Evolutionary conservation across 2,113 vertebrate genomes (phyloP), one percentile per base, ranked within the genome.

Genomic region (Callaeas wilsoni): DNA sequence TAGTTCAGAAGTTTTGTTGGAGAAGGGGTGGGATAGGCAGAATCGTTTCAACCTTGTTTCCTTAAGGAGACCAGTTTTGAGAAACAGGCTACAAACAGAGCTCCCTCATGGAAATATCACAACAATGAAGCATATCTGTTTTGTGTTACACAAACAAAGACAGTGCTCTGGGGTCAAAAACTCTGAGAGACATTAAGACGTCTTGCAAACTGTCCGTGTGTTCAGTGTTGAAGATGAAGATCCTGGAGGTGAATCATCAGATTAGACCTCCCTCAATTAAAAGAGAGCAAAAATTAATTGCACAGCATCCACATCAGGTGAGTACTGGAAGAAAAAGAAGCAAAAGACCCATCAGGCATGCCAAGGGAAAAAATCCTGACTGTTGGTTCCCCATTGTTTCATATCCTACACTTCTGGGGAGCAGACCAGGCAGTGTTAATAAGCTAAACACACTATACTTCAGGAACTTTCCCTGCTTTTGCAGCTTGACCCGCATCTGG

Each of bases 401-500:
- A 4, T 22, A 26, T 41, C 44, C 47, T 68, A 14, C 27, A 17
- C 32, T 86, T 84, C 33, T 41, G 68, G 53, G 69, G 37, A 88
- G 29, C 57, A 88, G 84, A 94, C 16, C 37, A 47, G 49, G n/a
- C 73, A 64, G n/a, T 13, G 8, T 52, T 52, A 50, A 29, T 50
- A 37, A 83, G 49, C 76, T 75, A 85, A 84, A 47, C 78, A n/a
- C 52, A 23, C 44, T 83, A 19, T 5, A 59, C 29, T 59, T 71
- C n/a, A 67, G 60, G 55, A 95, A 63, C 47, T 50, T 76, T 55
- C 64, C 30, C 29, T 78, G 44, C 44, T 92, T 86, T 71, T 81
- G 52, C 60, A 91, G 69, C 60, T 86, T 86, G 52, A 93, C 60
- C 69, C 32, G 26, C 82, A 93, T 93, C 79, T 96, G 92, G 44